These are phyloP conservation scores for Frankliniella fusca DNA, from an alignment of 2,888 invertebrate species.

Conservation along the genomic window DNA sequence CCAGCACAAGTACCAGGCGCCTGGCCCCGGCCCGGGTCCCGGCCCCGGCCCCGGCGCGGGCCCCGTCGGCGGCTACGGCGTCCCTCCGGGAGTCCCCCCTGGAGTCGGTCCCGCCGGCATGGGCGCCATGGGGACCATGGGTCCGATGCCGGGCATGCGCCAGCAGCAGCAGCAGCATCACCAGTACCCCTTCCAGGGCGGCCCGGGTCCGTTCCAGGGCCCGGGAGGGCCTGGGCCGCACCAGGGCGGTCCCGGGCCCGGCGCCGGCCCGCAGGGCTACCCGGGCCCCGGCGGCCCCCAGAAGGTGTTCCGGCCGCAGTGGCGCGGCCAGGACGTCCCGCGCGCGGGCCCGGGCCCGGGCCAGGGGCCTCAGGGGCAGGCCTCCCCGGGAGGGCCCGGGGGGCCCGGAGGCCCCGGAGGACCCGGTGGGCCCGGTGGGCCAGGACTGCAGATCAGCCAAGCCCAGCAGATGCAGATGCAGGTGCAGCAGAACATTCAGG, in stretches of 20 bases:
- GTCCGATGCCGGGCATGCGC: conserved; percentile 39
- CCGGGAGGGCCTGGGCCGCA: conserved; percentile 39
- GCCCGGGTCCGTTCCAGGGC: conserved; percentile 41
- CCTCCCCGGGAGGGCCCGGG: conserved; percentile 48
- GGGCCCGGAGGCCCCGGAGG: conserved; percentile 54
- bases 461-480: conserved; percentile 71
- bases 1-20: conserved; percentile 72
- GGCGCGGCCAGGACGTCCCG: conserved; percentile 47
- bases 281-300: conserved; percentile 46
- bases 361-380: conserved; percentile 48
- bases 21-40: conserved; percentile 53
- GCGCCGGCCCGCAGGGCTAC: conserved; percentile 18
- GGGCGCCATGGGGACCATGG: conserved; percentile 34
- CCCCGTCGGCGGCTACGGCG: conserved; percentile 36
- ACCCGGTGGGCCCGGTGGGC: not conserved
- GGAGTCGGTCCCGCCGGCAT: conserved; percentile 32
- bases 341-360: conserved; percentile 49
- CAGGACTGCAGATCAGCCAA: conserved; percentile 69
- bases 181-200: conserved; percentile 27
- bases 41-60: conserved; percentile 35
- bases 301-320: conserved; percentile 43
- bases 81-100: conserved; percentile 33
- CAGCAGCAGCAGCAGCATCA: conserved; percentile 31
- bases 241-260: conserved; percentile 29
- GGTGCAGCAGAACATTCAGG: conserved; percentile 27